phyloP scores from a whole-genome alignment of 1,140 invertebrate genomes.

The Aleiodes sp. region DNA sequence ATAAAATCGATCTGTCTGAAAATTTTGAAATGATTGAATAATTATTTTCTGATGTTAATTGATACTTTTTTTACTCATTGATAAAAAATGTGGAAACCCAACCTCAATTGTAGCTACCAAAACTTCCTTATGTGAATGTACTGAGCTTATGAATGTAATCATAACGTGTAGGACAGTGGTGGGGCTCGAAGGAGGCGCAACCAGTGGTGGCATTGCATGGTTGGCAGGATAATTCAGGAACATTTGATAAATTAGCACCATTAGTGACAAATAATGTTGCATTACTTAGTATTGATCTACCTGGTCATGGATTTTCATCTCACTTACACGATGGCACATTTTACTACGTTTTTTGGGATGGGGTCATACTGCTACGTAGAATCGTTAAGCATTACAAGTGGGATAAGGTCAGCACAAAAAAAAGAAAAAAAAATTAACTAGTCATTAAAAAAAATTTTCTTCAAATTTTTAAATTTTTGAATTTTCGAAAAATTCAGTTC shows the following conservation, averaged over 20 bases:
- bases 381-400: slow-evolving; percentile 83
- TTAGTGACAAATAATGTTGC: slow-evolving; percentile 71
- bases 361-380: slow-evolving; percentile 73
- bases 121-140: not conserved
- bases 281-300: slow-evolving; percentile 78
- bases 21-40: no score
- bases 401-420: slow-evolving; percentile 70
- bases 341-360: slow-evolving; percentile 86
- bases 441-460: not conserved
- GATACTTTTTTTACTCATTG: not conserved
- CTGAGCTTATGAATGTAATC: not conserved
- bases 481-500: no score
- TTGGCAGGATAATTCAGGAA: slow-evolving; percentile 90
- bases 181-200: slow-evolving; percentile 76
- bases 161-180: slow-evolving; percentile 74
- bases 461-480: no score
- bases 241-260: slow-evolving; percentile 81
- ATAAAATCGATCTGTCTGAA: no score
- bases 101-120: no score
- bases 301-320: slow-evolving; percentile 83
- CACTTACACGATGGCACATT: slow-evolving; percentile 77
- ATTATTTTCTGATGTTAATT: not conserved
- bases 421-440: not conserved
- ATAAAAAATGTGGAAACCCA: no score
- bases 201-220: slow-evolving; percentile 86